A percentile compares a stretch with the other conserved stretches of the same genome.
phyloP scores from a whole-genome alignment of 2,113 vertebrate species.

The Colistium nudipinnis region DNA sequence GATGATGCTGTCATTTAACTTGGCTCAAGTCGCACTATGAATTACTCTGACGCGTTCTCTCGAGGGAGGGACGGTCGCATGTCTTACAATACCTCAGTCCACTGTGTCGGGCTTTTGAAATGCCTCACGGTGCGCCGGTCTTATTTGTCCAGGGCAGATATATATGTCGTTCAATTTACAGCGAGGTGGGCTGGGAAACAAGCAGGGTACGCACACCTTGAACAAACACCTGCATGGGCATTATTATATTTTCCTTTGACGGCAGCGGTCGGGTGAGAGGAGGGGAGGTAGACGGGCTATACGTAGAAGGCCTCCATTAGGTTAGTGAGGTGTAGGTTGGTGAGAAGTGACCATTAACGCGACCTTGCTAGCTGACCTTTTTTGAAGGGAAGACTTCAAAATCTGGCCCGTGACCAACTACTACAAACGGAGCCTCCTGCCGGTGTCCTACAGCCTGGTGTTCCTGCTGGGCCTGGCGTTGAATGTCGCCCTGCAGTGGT shows the following conservation, averaged over 20 bases:
- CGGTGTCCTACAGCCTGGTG: slow-evolving; percentile 67
- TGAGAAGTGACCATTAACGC: background rate
- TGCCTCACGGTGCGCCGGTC: background rate
- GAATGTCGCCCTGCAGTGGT: slow-evolving; percentile 64
- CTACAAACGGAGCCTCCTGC: slow-evolving; percentile 67
- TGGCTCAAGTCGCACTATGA: slow-evolving; percentile 80
- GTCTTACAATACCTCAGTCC: slow-evolving; percentile 23
- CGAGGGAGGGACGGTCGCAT: background rate
- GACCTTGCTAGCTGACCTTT: background rate
- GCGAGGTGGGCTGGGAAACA: slow-evolving; percentile 23
- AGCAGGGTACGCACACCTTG: slow-evolving; percentile 22
- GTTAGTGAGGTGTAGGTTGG: background rate
- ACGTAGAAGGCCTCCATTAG: background rate
- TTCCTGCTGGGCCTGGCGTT: slow-evolving; percentile 71
- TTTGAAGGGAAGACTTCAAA: slow-evolving; percentile 43
- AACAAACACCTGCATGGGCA: slow-evolving; percentile 55
- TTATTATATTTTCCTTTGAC: too few relatives aligned
- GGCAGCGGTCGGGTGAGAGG: background rate
- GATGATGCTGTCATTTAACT: slow-evolving; percentile 78
- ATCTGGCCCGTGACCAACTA: slow-evolving; percentile 59
- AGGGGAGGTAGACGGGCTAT: too few relatives aligned
- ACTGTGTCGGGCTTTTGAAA: slow-evolving; percentile 9
- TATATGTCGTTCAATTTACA: slow-evolving; percentile 32
- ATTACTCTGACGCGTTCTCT: slow-evolving; percentile 75
- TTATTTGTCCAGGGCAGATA: slow-evolving; percentile 42